These are phyloP conservation scores for Drosophila watanabei DNA, from an alignment of 1,140 invertebrate species.

Conservation along the genomic window DNA sequence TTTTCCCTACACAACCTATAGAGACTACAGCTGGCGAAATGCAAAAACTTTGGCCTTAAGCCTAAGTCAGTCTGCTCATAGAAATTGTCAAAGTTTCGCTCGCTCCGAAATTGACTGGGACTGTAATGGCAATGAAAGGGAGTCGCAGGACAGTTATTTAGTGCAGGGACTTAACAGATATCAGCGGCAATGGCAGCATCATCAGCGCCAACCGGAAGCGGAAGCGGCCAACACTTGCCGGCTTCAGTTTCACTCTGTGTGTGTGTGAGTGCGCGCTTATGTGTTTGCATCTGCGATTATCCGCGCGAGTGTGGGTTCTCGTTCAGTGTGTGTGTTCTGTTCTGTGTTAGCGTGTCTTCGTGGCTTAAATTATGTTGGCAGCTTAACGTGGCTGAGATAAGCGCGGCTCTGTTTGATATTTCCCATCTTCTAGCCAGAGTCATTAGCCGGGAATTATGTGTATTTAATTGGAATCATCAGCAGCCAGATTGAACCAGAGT, in stretches of 20 bases:
- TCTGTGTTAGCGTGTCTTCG: conserved; percentile 35
- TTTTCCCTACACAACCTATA: conserved; percentile 12
- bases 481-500: conserved; percentile 13
- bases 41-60: conserved; percentile 63
- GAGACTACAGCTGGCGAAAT: conserved; percentile 49
- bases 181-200: conserved; percentile 26
- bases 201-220: conserved; percentile 61
- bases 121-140: neutral
- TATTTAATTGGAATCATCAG: conserved; percentile 70
- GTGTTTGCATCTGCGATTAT: conserved; percentile 35
- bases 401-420: conserved; percentile 51
- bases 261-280: conserved; percentile 5
- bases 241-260: conserved; percentile 13
- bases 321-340: neutral
- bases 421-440: conserved; percentile 34
- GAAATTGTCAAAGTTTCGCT: conserved; percentile 78
- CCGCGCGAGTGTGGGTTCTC: neutral
- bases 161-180: conserved; percentile 73
- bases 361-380: conserved; percentile 67
- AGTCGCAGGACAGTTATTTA: conserved; percentile 67
- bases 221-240: conserved; percentile 69
- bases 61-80: conserved; percentile 42
- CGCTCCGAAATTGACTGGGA: conserved; percentile 41
- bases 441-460: conserved; percentile 64
- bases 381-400: conserved; percentile 68